phyloP scores from a whole-genome alignment of 2,797 vertebrate species.

The Acrossocheilus fasciatus region DNA sequence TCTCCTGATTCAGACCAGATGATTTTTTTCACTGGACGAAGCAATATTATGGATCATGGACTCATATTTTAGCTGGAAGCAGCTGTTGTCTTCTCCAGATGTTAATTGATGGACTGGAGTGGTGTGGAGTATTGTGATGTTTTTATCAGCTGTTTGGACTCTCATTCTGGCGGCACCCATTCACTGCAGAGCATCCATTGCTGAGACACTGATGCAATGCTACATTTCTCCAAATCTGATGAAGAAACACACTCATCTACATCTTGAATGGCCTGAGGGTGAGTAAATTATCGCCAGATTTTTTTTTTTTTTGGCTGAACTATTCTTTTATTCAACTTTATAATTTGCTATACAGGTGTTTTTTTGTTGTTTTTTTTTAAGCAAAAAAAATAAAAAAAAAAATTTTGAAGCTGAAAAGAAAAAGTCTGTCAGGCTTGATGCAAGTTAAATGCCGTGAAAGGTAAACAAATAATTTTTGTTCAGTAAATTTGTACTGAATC shows the following conservation, averaged over 20 bases:
- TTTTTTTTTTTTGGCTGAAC: not conserved
- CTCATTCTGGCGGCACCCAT: not conserved
- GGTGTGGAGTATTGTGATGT: not conserved
- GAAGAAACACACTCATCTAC: not conserved
- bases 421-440: not conserved
- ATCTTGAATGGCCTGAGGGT: not conserved
- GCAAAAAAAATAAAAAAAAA: no score
- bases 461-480: no score
- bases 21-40: no score
- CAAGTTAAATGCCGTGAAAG: not conserved
- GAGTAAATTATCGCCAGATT: not conserved
- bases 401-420: not conserved
- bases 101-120: not conserved
- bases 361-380: not conserved
- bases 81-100: no score
- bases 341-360: not conserved
- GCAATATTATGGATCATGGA: no score
- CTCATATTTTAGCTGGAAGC: no score
- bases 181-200: not conserved
- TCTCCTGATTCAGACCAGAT: no score
- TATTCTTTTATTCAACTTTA: not conserved
- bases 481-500: not conserved
- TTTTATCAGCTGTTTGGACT: not conserved
- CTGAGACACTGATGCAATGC: accelerated
- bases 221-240: not conserved